A percentile compares a stretch with the other conserved stretches of the same genome.
These are phyloP conservation scores for Gopherus evgoodei DNA, from an alignment of 2,113 vertebrate genomes.

Conservation along the genomic window DNA sequence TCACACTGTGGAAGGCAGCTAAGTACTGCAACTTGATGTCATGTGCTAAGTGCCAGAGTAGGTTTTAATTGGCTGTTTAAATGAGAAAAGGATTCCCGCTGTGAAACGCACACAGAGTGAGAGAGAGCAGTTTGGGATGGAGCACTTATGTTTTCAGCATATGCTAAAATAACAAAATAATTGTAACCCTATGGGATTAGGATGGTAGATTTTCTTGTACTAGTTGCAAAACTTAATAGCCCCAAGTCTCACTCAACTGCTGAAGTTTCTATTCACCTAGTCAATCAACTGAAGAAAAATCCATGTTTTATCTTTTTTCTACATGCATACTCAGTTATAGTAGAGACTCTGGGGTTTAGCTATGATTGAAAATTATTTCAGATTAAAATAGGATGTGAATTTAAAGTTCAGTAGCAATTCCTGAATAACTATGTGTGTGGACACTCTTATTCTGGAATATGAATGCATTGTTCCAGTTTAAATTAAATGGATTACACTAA, in stretches of 20 bases:
- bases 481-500: background rate
- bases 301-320: background rate
- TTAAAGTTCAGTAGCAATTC: background rate
- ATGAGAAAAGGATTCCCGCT: slow-evolving; percentile 75
- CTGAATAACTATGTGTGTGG: background rate
- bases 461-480: background rate
- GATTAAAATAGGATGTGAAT: background rate
- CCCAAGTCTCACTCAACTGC: background rate
- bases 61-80: slow-evolving; percentile 83
- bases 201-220: background rate
- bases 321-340: background rate
- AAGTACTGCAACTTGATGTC: slow-evolving; percentile 68
- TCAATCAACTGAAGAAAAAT: background rate
- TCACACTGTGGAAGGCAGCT: slow-evolving; percentile 78
- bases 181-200: background rate
- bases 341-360: background rate
- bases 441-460: background rate
- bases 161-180: background rate
- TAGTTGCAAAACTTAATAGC: background rate
- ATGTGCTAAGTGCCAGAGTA: slow-evolving; percentile 75
- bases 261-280: background rate
- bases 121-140: background rate
- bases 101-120: slow-evolving; percentile 33
- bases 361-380: rapidly evolving
- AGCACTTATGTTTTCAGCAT: background rate